A percentile compares a stretch with the other conserved stretches of the same genome.
Conservation (phyloP, 1,140 invertebrate species). For the Spodoptera frugiperda region DNA sequence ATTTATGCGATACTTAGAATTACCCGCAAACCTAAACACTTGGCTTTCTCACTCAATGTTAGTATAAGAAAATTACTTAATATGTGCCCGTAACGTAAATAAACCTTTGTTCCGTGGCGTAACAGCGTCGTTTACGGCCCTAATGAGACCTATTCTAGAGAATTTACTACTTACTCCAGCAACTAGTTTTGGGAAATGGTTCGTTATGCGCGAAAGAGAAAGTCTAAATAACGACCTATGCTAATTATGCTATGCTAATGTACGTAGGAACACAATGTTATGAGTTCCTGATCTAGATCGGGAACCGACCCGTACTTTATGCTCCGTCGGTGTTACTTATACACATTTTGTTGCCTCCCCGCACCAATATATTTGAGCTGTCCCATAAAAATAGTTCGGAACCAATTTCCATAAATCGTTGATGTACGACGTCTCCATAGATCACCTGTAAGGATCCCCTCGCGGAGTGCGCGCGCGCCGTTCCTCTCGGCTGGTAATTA, state of each 20-base stretch:
- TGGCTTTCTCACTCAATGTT: constrained; percentile 17
- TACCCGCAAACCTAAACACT: constrained; percentile 15
- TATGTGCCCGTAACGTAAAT: constrained; percentile 48
- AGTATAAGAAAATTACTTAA: constrained; percentile 8
- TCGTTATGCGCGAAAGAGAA: constrained; percentile 32
- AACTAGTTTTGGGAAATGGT: constrained; percentile 39
- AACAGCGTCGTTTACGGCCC: constrained; percentile 39
- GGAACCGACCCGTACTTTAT: background rate
- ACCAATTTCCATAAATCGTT: constrained; percentile 24
- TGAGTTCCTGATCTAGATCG: constrained; percentile 23
- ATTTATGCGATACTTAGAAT: constrained; percentile 37
- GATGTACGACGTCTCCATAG: constrained; percentile 27
- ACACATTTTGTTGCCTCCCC: background rate
- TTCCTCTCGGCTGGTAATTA: constrained; percentile 61
- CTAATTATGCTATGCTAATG: constrained; percentile 38
- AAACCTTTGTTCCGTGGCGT: constrained; percentile 50
- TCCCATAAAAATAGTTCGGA: constrained; percentile 38
- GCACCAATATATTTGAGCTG: constrained; percentile 15
- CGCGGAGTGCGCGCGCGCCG: constrained; percentile 7
- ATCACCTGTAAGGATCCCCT: constrained; percentile 23
- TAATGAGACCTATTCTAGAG: constrained; percentile 31
- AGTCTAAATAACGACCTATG: constrained; percentile 34
- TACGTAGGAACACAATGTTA: constrained; percentile 5
- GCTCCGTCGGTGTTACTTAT: background rate
- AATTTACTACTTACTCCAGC: constrained; percentile 29